Conservation (phyloP, 2,113 vertebrate genomes). For the Archilochus colubris region DNA sequence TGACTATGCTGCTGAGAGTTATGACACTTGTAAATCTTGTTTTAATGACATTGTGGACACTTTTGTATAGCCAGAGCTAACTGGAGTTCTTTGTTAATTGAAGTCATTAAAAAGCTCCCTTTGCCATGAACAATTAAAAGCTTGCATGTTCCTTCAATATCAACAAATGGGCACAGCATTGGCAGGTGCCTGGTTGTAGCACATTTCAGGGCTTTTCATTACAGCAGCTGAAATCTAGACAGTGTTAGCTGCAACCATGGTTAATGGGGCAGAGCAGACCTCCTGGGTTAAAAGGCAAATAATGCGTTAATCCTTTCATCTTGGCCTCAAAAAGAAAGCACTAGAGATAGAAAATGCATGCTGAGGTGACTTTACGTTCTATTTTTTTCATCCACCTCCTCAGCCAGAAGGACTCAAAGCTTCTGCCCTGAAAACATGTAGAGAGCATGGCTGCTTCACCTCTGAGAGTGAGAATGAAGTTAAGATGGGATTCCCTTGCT, state of each 20-base stretch:
- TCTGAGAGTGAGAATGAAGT: background rate
- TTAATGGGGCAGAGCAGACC: background rate
- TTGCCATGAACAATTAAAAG: conserved; percentile 67
- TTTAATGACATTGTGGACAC: conserved; percentile 72
- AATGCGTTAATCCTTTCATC: background rate
- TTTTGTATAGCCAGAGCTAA: conserved; percentile 72
- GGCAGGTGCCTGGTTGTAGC: background rate
- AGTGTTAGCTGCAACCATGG: conserved; percentile 20
- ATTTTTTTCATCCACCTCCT: background rate
- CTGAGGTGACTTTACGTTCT: background rate
- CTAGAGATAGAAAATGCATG: background rate
- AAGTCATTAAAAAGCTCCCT: conserved; percentile 75
- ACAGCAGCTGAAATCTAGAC: background rate
- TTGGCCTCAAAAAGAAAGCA: background rate
- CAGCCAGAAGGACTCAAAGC: background rate
- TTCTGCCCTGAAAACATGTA: background rate
- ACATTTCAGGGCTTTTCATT: background rate
- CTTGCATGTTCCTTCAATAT: conserved; percentile 60
- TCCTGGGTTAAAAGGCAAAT: conserved; percentile 7
- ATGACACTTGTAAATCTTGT: conserved; percentile 73
- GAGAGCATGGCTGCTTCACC: background rate
- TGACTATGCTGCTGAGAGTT: conserved; percentile 66
- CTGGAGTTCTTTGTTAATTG: conserved; percentile 72
- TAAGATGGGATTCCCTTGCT: background rate
- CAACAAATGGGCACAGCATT: conserved; percentile 1